Evolutionary conservation across 2,797 vertebrate species (phyloP).

Genomic region (Sandelia bainsii): DNA sequence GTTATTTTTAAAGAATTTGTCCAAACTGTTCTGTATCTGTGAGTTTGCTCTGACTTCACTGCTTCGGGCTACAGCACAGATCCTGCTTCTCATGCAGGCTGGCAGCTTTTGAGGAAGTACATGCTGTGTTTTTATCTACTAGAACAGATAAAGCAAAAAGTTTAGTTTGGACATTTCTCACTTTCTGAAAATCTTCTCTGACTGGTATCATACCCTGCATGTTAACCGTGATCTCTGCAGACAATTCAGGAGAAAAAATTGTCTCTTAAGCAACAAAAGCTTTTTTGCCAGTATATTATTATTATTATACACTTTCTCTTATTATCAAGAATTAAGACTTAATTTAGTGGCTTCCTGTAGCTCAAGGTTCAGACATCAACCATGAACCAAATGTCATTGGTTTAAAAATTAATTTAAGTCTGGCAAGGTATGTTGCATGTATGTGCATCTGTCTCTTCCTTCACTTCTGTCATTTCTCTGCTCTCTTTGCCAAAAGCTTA

Average conservation of each 20-base stretch:
- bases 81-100: constrained; percentile 3
- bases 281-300: neutral
- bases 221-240: neutral
- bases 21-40: constrained; percentile 19
- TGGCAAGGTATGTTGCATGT: neutral
- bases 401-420: no score
- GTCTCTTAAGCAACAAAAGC: neutral
- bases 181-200: neutral
- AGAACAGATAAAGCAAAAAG: constrained; percentile 15
- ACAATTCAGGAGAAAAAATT: neutral
- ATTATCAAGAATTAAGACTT: neutral
- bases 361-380: neutral
- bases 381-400: neutral
- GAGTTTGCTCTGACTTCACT: constrained; percentile 30
- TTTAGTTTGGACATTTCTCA: neutral
- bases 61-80: constrained; percentile 19
- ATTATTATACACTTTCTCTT: no score
- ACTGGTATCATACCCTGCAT: neutral
- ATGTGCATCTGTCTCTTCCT: no score
- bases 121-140: neutral
- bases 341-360: neutral
- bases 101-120: constrained; percentile 3
- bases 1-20: constrained; percentile 18
- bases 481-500: neutral
- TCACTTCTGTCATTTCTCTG: neutral